These are phyloP conservation scores for Seriola dumerili DNA, from an alignment of 2,113 vertebrate species.

Conservation along the genomic window DNA sequence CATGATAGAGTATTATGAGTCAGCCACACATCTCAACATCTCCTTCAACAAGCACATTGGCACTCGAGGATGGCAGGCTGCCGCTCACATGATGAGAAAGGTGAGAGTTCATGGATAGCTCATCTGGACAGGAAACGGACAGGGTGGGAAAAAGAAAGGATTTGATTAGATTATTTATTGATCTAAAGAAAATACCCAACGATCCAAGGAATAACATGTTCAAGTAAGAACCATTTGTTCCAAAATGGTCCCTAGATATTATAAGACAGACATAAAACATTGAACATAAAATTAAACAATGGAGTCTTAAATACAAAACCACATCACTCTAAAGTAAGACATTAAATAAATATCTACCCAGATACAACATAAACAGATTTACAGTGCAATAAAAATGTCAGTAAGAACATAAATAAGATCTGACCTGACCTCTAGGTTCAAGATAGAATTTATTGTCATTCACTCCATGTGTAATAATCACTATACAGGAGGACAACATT, in stretches of 20 bases:
- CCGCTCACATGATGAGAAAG: conserved; percentile 98
- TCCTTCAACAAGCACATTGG: conserved; percentile 97
- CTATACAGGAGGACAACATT: too few species aligned
- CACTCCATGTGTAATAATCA: too few species aligned
- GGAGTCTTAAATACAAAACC: neutral
- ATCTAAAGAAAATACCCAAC: neutral
- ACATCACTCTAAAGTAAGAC: neutral
- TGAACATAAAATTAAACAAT: too few species aligned
- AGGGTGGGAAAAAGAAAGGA: neutral
- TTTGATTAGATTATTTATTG: neutral
- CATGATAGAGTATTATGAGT: conserved; percentile 98
- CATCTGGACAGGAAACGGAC: neutral
- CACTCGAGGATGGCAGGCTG: conserved; percentile 95
- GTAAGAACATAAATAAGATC: too few species aligned
- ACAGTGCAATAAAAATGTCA: too few species aligned
- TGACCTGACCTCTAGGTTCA: too few species aligned
- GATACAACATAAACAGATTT: neutral
- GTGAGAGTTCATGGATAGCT: conserved; percentile 73
- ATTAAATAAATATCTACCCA: neutral
- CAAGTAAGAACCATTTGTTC: neutral
- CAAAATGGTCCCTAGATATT: neutral
- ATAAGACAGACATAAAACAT: too few species aligned
- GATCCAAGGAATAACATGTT: neutral
- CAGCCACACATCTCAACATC: conserved; percentile 97
- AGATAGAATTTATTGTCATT: too few species aligned